Evolutionary conservation across 2,113 vertebrate genomes (phyloP).

Genomic region (Diglossa brunneiventris): DNA sequence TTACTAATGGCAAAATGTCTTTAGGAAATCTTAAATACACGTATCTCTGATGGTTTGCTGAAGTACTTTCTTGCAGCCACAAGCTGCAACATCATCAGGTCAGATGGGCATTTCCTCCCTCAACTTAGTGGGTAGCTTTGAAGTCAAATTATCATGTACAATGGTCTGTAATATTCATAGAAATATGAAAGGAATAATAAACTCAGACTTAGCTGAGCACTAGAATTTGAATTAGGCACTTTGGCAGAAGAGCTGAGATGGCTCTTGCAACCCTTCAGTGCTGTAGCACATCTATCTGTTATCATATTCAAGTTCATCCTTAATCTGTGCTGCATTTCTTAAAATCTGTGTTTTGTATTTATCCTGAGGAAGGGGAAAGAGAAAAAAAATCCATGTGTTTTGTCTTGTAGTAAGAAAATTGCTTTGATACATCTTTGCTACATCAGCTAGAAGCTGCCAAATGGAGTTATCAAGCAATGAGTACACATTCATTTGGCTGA

Average conservation of each 20-base stretch:
- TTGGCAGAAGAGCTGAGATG: not conserved
- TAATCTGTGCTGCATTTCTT: not conserved
- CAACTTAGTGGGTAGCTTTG: not conserved
- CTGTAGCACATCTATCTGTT: not conserved
- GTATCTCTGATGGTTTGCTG: not conserved
- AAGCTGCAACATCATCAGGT: not conserved
- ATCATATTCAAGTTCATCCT: not conserved
- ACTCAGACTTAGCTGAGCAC: not conserved
- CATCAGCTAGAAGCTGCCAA: not conserved
- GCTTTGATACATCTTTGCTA: not conserved
- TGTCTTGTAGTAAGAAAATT: not conserved
- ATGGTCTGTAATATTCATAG: not conserved
- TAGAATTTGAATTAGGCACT: constrained; percentile 1
- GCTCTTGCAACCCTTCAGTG: not conserved
- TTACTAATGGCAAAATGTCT: not conserved
- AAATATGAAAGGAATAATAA: not conserved
- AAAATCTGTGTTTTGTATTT: not conserved
- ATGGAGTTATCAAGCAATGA: not conserved
- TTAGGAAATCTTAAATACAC: not conserved
- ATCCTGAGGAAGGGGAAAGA: not conserved
- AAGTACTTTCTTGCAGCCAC: not conserved
- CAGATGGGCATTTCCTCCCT: not conserved
- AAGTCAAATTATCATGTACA: not conserved
- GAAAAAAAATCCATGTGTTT: not conserved
- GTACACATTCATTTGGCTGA: not conserved